Evolutionary conservation across 2,888 invertebrate species (phyloP), one percentile per base, ranked within the genome.

Genomic region (Lottia scabra): DNA sequence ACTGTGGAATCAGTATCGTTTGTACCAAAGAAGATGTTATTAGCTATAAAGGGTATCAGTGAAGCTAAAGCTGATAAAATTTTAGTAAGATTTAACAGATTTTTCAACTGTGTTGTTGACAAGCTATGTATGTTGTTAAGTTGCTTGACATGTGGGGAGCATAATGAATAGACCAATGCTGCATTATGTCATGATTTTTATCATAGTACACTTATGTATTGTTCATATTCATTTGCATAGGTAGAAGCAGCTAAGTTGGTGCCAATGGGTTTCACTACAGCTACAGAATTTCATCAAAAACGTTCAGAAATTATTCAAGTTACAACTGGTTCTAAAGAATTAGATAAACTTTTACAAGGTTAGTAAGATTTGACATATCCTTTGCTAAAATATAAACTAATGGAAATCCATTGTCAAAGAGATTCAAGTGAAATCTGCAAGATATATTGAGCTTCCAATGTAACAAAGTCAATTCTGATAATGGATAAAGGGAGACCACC

Each of bases 191-290:
- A n/a, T n/a, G n/a, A n/a, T n/a, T n/a, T n/a, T n/a, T n/a, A n/a
- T n/a, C n/a, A n/a, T n/a, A n/a, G n/a, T n/a, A n/a, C n/a, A n/a
- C n/a, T n/a, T n/a, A n/a, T n/a, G 30, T 30, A 4, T 30, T 30
- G 5, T 5, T 30, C 30, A 30, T 4, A 30, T 30, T 30, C 30
- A 30, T 30, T 30, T 4, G 30, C 30, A 4, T 70, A 89, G 92
- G 86, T 92, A 3, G 98, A 98, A 90, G 97, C 98, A 2, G 93
- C 94, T 0, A 99, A 99, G 89, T 89, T 97, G 56, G 96, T 99
- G 0, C 96, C 97, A 0, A 96, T 99, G 95, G 99, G 99, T 0
- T 99, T 99, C 87, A 98, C 97, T 6, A 98, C 98, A 38, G 99
- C 99, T 0, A 96, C 97, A 4, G 97, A 97, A 83, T 95, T 98